A percentile compares a stretch with the other conserved stretches of the same genome.
Conservation (phyloP, 2,113 vertebrate species). For the Amia ocellicauda region DNA sequence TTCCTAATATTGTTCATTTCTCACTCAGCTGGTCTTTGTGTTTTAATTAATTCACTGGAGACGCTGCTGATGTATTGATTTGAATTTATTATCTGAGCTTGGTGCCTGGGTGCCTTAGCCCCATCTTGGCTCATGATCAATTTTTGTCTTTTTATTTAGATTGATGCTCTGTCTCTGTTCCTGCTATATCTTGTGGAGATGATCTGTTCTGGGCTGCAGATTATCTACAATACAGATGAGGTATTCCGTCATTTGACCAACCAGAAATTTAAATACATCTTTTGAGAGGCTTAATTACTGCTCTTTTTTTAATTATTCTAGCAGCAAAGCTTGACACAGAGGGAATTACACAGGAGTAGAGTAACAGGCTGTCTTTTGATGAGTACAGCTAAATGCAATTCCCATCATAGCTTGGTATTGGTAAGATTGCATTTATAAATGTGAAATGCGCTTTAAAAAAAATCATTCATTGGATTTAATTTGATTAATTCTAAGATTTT, state of each 20-base stretch:
- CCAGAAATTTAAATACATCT: too few species aligned
- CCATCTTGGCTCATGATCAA: constrained; percentile 8
- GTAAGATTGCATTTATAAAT: too few species aligned
- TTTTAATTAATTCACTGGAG: not conserved
- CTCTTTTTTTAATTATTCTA: constrained; percentile 6
- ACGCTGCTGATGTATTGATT: not conserved
- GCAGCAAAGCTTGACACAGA: constrained; percentile 28
- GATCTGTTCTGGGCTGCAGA: constrained; percentile 95
- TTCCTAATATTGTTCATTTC: not conserved
- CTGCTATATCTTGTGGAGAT: constrained; percentile 97
- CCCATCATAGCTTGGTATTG: not conserved
- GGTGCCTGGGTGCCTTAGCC: not conserved
- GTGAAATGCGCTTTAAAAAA: too few species aligned
- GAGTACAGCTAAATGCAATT: not conserved
- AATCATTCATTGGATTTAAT: too few species aligned
- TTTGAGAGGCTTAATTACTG: too few species aligned
- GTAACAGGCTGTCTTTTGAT: constrained; percentile 2
- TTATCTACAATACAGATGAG: constrained; percentile 98
- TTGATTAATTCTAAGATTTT: too few species aligned
- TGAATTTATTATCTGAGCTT: not conserved
- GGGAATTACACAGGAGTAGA: constrained; percentile 4
- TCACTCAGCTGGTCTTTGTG: not conserved
- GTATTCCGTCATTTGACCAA: constrained; percentile 53
- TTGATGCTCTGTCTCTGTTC: constrained; percentile 88
- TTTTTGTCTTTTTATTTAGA: constrained; percentile 61